Base-by-base conservation (phyloP, 2,797 vertebrate species). In the Parotocinclus haroldoi region DNA sequence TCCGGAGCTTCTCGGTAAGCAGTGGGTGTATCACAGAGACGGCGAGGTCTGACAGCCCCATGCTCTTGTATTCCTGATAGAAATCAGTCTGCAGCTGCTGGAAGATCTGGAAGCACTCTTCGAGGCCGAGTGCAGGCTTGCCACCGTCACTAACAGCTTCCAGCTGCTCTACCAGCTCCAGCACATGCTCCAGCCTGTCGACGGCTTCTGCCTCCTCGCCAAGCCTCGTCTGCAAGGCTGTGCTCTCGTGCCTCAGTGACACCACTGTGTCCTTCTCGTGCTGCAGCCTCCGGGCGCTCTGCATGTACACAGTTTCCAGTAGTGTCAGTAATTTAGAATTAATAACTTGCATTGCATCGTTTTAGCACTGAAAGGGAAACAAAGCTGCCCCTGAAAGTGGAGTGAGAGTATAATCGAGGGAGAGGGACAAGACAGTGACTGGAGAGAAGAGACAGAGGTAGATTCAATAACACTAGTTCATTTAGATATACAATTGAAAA, bases 221-320 rank as follows among this genome's bases (percentile, higher is more conserved):
- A 53, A 99, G 87, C 27, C 92, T 89, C 72, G 86, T 86, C 0
- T 92, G 83, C 78, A 94, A 85, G 27, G 92, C 91, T 42, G 89
- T 85, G 2, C 95, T 91, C 88, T 98, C 96, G 0, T 98, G 96
- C 14, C 84, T 92, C 58, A 99, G 88, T 78, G 90, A 91, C 71
- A 97, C 89, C 38, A 99, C 97, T 62, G 94, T 91, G 75, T 99
- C 96, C n/a, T 91, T 90, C 85, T 99, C 96, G 0, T 96, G 93
- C 85, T 97, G 96, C 74, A 98, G 87, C 80, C 93, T 93, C 66
- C 96, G 91, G 80, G 96, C 93, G 0, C 90, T 97, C 93, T 92
- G 60, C 12, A 73, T 19, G 46, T 36, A 50, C 5, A 4, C 2
- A 45, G 17, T 46, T 12, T 48, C 56, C 18, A 19, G 13, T 8